A percentile compares a stretch with the other conserved stretches of the same genome.
Conservation (phyloP, 1,140 invertebrate species). For the Myzus persicae region DNA sequence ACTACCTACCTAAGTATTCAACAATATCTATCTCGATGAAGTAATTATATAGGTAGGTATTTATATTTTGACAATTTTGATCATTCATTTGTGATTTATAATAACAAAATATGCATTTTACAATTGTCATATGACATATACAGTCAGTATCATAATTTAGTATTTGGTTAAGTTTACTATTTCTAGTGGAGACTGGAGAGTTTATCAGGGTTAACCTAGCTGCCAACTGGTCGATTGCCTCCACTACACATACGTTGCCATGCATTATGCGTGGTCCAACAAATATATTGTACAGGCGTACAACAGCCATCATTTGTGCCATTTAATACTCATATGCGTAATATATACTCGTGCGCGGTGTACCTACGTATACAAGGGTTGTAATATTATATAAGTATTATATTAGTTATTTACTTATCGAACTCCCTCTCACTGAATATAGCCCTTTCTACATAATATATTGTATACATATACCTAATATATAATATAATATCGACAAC, state of each 20-base stretch:
- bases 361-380: background rate
- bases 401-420: background rate
- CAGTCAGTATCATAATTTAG: too few relatives aligned
- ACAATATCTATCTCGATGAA: too few relatives aligned
- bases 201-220: background rate
- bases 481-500: slow-evolving; percentile 9
- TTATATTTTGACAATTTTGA: too few relatives aligned
- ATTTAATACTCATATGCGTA: background rate
- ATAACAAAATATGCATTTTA: too few relatives aligned
- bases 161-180: too few relatives aligned
- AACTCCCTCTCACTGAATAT: background rate
- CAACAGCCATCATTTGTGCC: background rate
- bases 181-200: background rate
- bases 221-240: background rate
- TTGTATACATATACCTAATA: background rate
- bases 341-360: background rate
- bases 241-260: background rate
- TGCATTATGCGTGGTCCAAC: background rate
- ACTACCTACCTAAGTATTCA: too few relatives aligned
- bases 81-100: too few relatives aligned
- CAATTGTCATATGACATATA: too few relatives aligned
- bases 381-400: background rate
- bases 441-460: background rate
- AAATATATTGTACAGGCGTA: too few relatives aligned
- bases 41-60: too few relatives aligned